A percentile compares a stretch with the other conserved stretches of the same genome.
Evolutionary conservation across 2,797 vertebrate species (phyloP).

Genomic region (Pempheris klunzingeri): DNA sequence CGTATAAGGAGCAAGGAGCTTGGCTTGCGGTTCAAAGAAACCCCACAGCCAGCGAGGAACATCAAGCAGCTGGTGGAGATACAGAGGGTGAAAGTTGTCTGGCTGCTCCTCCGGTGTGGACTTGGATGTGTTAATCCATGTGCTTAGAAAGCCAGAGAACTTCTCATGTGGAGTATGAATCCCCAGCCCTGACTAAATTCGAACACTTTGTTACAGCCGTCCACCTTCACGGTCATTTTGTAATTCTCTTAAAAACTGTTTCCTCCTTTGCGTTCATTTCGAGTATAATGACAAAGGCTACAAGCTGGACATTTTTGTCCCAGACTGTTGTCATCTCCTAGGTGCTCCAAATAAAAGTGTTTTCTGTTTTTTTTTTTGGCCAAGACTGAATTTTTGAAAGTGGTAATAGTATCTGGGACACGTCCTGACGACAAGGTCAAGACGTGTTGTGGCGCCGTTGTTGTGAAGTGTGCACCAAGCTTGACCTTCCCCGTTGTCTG

Average conservation of each 20-base stretch:
- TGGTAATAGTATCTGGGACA: too few species aligned
- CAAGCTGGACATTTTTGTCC: too few species aligned
- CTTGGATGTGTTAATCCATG: constrained; percentile 59
- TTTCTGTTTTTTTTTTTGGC: not conserved
- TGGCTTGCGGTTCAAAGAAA: constrained; percentile 56
- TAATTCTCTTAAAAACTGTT: constrained; percentile 12
- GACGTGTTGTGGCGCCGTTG: too few species aligned
- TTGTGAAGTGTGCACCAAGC: not conserved
- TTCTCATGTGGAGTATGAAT: constrained; percentile 55
- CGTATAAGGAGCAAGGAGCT: constrained; percentile 32
- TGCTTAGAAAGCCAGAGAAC: constrained; percentile 49
- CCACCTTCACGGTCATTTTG: constrained; percentile 7
- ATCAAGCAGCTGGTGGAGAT: constrained; percentile 51
- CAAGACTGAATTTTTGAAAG: too few species aligned
- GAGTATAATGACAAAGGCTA: not conserved
- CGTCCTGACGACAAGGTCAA: too few species aligned
- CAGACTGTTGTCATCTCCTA: too few species aligned
- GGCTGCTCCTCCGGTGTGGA: constrained; percentile 46
- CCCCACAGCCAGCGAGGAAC: constrained; percentile 33
- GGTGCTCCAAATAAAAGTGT: not conserved
- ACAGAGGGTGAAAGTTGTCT: constrained; percentile 49
- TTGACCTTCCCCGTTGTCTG: too few species aligned
- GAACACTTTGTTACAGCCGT: constrained; percentile 38
- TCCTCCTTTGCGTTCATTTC: constrained; percentile 3
- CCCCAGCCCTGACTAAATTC: constrained; percentile 39